These are phyloP conservation scores for Plebejus melissa DNA, from an alignment of 2,888 invertebrate species.

Conservation along the genomic window DNA sequence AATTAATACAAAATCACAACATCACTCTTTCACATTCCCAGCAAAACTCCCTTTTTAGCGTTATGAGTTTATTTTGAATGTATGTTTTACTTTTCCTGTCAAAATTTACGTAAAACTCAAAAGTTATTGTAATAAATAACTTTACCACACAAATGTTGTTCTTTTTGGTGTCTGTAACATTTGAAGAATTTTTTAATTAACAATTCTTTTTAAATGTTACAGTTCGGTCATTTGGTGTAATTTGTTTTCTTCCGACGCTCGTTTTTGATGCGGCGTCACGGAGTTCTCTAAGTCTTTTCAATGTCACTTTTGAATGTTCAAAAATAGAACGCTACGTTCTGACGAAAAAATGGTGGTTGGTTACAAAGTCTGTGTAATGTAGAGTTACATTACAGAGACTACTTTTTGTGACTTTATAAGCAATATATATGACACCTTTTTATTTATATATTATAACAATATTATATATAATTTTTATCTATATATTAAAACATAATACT, in stretches of 20 bases:
- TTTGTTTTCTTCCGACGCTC: constrained; percentile 51
- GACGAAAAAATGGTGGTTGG: neutral
- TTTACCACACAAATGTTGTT: neutral
- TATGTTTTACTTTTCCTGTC: constrained; percentile 2
- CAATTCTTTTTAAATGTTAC: constrained; percentile 24
- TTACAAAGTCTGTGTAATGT: neutral
- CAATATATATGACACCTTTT: no score
- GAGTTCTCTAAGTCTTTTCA: constrained; percentile 49
- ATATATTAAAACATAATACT: no score
- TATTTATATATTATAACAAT: no score
- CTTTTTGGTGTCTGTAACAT: constrained; percentile 1
- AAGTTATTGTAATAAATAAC: constrained; percentile 6
- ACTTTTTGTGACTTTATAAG: neutral
- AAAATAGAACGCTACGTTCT: constrained; percentile 35
- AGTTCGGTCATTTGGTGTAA: constrained; percentile 36
- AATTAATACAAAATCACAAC: no score
- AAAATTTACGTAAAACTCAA: neutral
- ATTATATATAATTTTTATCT: no score
- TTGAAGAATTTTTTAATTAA: constrained; percentile 26
- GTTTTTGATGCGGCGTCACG: constrained; percentile 46
- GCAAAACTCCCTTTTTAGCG: no score
- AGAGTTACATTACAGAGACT: no score
- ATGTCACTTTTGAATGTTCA: constrained; percentile 51
- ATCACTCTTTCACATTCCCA: no score
- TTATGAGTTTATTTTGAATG: neutral